Evolutionary conservation across 1,140 invertebrate species (phyloP).

Genomic region (Armadillidium nasatum): DNA sequence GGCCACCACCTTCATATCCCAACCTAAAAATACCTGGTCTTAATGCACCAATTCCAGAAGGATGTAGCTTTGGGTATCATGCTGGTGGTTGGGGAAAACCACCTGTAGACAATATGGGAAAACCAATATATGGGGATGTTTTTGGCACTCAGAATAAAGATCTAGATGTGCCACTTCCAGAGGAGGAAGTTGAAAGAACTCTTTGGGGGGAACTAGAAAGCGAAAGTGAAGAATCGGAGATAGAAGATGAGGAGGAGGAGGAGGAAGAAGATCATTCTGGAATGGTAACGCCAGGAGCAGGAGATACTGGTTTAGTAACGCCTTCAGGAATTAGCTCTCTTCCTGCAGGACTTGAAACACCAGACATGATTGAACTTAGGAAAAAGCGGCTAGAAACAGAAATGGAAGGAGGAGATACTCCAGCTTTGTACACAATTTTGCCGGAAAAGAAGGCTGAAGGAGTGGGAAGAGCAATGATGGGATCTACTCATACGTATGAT

Average conservation of each 20-base stretch:
- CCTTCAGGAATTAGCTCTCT: constrained; percentile 93
- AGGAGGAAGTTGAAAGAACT: constrained; percentile 85
- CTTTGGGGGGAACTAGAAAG: constrained; percentile 97
- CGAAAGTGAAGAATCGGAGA: constrained; percentile 86
- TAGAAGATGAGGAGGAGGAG: constrained; percentile 70
- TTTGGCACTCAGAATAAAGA: constrained; percentile 65
- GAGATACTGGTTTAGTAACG: constrained; percentile 75
- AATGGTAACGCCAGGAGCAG: constrained; percentile 70
- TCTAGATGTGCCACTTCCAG: constrained; percentile 52
- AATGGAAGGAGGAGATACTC: constrained; percentile 91
- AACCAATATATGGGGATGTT: constrained; percentile 97
- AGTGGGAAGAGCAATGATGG: constrained; percentile 86
- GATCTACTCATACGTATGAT: constrained; percentile 94
- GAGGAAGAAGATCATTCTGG: constrained; percentile 63
- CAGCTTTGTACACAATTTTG: constrained; percentile 84
- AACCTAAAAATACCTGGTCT: constrained; percentile 94
- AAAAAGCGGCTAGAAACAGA: constrained; percentile 96
- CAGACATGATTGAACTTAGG: constrained; percentile 93
- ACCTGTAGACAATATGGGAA: constrained; percentile 97
- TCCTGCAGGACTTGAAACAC: constrained; percentile 92
- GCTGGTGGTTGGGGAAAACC: constrained; percentile 99
- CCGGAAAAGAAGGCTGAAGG: constrained; percentile 89
- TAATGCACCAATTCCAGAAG: constrained; percentile 90
- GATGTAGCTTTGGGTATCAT: constrained; percentile 97
- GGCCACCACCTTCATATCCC: constrained; percentile 97